Evolutionary conservation across 2,888 invertebrate species (phyloP), one percentile per base, ranked within the genome.

Genomic region (Tetranychus piercei): DNA sequence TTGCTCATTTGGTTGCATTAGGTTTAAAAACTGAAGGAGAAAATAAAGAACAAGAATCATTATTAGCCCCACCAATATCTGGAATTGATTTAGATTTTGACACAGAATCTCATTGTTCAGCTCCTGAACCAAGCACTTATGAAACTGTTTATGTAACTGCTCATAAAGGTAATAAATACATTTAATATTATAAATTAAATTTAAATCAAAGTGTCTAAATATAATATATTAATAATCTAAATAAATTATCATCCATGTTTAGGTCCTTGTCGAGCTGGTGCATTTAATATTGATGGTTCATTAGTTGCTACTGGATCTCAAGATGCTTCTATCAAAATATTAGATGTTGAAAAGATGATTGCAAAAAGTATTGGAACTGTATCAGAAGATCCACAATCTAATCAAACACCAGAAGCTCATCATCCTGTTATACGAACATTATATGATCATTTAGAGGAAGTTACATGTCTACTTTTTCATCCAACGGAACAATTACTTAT

Each of bases 131-230:
- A 55, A 45, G 64, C 15, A 7, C 93, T 11, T 99, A 99, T 81
- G 97, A 99, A 84, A 99, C 99, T 0, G 96, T 96, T 0, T 99
- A 97, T 81, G 94, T 99, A 64, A 99, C 99, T 3, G 93, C 95
- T 5, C 97, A 99, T 83, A 97, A 97, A 84, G 94, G 92, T 73
- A 65, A 7, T 11, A 94, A 91, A 64, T 15, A 1, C 4, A n/a
- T n/a, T n/a, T n/a, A n/a, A 11, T 9, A 11, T 11, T 9, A 64
- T 9, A 9, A 64, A 15, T 9, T 64, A 15, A n/a, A 9, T 11
- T 64, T 64, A 9, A 64, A 15, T 15, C 9, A n/a, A n/a, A n/a
- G n/a, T n/a, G n/a, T n/a, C n/a, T n/a, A n/a, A n/a, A n/a, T n/a
- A n/a, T n/a, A n/a, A n/a, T n/a, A n/a, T n/a, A n/a, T n/a, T n/a